Evolutionary conservation across 23 tunicate species (phyloP), one percentile per base, ranked within the genome.

Genomic region (Trididemnum nubilum): DNA sequence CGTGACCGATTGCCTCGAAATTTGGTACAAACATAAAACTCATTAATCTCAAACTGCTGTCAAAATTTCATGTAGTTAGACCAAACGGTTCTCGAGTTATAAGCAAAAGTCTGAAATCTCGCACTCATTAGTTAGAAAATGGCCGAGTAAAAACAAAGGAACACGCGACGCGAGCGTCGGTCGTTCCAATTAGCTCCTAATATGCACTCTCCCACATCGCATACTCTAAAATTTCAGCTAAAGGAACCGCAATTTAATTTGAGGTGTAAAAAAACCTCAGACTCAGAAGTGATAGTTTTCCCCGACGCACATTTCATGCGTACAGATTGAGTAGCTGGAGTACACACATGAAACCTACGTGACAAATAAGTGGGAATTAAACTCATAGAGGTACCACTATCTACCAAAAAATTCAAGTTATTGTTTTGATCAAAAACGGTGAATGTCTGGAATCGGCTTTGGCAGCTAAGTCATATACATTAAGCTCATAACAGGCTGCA

Each of bases 121-220:
- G n/a, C n/a, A n/a, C n/a, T n/a, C n/a, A n/a, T n/a, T n/a, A n/a
- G n/a, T n/a, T n/a, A n/a, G n/a, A n/a, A n/a, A n/a, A n/a, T n/a
- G n/a, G n/a, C n/a, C n/a, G n/a, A n/a, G n/a, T n/a, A n/a, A n/a
- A n/a, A n/a, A n/a, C n/a, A n/a, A n/a, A n/a, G n/a, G n/a, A n/a
- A n/a, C n/a, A n/a, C n/a, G n/a, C n/a, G n/a, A n/a, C n/a, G n/a
- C n/a, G n/a, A n/a, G n/a, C n/a, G n/a, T n/a, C n/a, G n/a, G n/a
- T n/a, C n/a, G n/a, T n/a, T n/a, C n/a, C n/a, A 61, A 61, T 61
- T 26, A 61, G 67, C 29, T 15, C 67, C 67, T 26, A 61, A 61
- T 22, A 61, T 61, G 67, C 67, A 61, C 67, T 61, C 67, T 61
- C 67, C 26, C 67, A 61, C 67, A 22, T 61, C 29, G 26, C 67